Conservation (phyloP, 2,888 invertebrate genomes). For the Willowsia nigromaculata region DNA sequence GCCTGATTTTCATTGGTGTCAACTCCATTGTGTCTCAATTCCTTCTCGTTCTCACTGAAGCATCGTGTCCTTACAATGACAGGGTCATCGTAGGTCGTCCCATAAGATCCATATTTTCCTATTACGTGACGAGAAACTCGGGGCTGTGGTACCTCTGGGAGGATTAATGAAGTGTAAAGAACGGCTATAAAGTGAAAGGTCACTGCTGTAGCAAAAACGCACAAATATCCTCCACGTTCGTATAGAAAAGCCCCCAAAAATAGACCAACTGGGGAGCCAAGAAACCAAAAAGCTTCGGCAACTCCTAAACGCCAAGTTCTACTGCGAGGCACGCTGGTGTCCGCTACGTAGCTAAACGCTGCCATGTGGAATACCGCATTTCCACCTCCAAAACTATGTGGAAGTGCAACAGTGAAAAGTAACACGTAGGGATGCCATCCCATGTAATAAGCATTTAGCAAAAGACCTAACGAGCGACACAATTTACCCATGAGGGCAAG, state of each 20-base stretch:
- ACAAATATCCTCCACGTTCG: constrained; percentile 76
- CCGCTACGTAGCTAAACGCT: constrained; percentile 78
- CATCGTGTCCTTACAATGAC: constrained; percentile 70
- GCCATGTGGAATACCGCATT: constrained; percentile 78
- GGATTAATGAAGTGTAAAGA: constrained; percentile 75
- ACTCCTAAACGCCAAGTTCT: constrained; percentile 77
- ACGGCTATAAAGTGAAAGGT: constrained; percentile 75
- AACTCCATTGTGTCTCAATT: constrained; percentile 1
- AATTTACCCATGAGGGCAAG: constrained; percentile 77
- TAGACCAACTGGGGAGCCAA: constrained; percentile 76
- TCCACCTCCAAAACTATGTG: constrained; percentile 77
- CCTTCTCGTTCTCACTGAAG: constrained; percentile 76
- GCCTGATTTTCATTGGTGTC: constrained; percentile 71
- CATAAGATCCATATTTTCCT: constrained; percentile 77
- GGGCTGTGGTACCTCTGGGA: constrained; percentile 78
- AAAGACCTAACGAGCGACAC: constrained; percentile 75
- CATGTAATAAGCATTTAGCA: constrained; percentile 77
- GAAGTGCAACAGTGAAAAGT: constrained; percentile 76
- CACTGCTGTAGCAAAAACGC: constrained; percentile 76
- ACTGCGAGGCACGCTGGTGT: constrained; percentile 77
- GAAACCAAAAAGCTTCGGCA: constrained; percentile 78
- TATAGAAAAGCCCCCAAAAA: constrained; percentile 76
- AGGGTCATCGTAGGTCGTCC: constrained; percentile 66
- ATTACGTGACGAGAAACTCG: constrained; percentile 64
- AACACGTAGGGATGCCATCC: constrained; percentile 75